Percentiles rank a stretch among this genome's conserved stretches.
phyloP scores from a whole-genome alignment of 2,797 vertebrate species.

The Mormyrus hasselquistii region DNA sequence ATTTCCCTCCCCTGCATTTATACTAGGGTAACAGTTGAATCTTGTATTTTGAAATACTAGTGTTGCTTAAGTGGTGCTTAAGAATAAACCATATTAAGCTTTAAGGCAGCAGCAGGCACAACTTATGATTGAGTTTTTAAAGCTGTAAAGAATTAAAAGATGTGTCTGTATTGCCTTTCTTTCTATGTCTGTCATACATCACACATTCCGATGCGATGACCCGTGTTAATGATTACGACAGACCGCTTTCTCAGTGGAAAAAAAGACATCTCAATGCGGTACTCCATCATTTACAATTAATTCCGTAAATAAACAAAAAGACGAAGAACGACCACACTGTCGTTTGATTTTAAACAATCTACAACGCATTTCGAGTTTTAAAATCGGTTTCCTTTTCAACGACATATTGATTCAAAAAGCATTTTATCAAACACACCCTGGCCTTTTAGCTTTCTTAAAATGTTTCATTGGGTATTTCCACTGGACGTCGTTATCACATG shows the following conservation, averaged over 20 bases:
- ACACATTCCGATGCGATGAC: neutral
- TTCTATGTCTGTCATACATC: neutral
- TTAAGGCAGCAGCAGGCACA: neutral
- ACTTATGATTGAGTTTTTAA: neutral
- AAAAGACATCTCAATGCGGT: neutral
- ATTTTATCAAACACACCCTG: neutral
- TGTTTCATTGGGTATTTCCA: neutral
- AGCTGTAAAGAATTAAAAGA: neutral
- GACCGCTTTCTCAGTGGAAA: neutral
- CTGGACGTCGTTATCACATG: neutral
- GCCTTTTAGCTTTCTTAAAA: neutral
- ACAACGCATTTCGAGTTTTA: neutral
- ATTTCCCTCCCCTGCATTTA: neutral
- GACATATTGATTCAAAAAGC: neutral
- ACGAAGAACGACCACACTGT: neutral
- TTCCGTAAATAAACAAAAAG: neutral
- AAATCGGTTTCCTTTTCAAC: neutral
- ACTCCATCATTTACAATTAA: neutral
- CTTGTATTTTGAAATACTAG: slow-evolving; percentile 12
- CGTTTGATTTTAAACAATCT: neutral
- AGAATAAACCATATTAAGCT: slow-evolving; percentile 20
- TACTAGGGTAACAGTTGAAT: neutral
- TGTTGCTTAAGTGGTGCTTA: neutral
- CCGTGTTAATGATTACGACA: neutral
- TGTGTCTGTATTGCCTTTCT: neutral